A percentile compares a stretch with the other conserved stretches of the same genome.
phyloP scores from a whole-genome alignment of 2,888 invertebrate species.

The Lasioglossum malachurum region DNA sequence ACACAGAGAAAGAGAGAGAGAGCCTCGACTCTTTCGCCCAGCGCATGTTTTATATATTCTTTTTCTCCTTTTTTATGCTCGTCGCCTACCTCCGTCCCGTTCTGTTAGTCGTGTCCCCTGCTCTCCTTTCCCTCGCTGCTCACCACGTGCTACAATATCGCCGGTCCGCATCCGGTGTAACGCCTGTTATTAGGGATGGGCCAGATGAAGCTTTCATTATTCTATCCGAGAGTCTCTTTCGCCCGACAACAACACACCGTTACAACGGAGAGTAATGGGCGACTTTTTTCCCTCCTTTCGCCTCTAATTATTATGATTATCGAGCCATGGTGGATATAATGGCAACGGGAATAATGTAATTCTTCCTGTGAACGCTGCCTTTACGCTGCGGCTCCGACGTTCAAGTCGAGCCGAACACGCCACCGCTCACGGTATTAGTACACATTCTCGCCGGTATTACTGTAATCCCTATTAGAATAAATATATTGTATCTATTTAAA shows the following conservation, averaged over 20 bases:
- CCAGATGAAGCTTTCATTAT: constrained; percentile 71
- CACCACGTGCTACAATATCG: constrained; percentile 74
- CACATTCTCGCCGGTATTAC: neutral
- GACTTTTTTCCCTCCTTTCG: constrained; percentile 46
- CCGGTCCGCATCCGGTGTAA: constrained; percentile 75
- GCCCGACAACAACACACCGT: constrained; percentile 60
- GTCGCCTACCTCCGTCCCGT: constrained; percentile 21
- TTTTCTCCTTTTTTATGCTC: constrained; percentile 15
- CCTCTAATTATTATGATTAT: constrained; percentile 59
- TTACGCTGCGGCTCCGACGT: constrained; percentile 10
- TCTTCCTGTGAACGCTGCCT: constrained; percentile 24
- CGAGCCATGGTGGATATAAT: constrained; percentile 45
- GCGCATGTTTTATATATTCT: constrained; percentile 21
- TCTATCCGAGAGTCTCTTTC: constrained; percentile 57
- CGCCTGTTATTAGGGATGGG: constrained; percentile 72
- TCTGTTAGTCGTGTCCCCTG: constrained; percentile 26
- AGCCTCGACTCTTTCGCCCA: constrained; percentile 67
- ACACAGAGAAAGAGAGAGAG: neutral
- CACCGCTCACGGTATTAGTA: neutral
- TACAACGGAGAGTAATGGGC: constrained; percentile 61
- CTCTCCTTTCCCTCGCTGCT: constrained; percentile 41
- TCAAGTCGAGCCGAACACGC: constrained; percentile 29
- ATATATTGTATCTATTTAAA: constrained; percentile 12
- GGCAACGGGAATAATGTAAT: constrained; percentile 50
- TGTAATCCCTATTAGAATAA: constrained; percentile 17